Evolutionary conservation across 2,888 invertebrate genomes (phyloP), one percentile per base, ranked within the genome.

Genomic region (Ceraclea dissimilis): DNA sequence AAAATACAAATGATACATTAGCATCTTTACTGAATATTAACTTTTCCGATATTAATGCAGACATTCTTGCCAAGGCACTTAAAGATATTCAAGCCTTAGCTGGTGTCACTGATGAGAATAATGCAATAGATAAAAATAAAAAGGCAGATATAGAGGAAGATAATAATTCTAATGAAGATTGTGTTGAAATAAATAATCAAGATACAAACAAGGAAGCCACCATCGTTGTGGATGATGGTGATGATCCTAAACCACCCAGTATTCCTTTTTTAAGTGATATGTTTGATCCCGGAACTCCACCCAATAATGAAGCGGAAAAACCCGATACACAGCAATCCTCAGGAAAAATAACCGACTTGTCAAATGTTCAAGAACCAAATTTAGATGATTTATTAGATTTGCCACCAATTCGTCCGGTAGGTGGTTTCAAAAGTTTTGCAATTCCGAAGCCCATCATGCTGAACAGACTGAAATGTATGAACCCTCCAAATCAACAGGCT

Each of bases 351-450:
- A 48, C 54, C 2, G 51, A 51, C 31, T 16, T 34, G 16, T 22
- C 49, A 4, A n/a, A 20, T 16, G 11, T 44, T 1, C 31, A 20
- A n/a, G 39, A 54, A 18, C 17, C 48, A 49, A 69, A 70, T 57
- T 63, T 72, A 18, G 70, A 69, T 56, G 67, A 64, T 46, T 59
- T 65, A 31, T 68, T 69, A 19, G 67, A 68, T n/a, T 20, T 53
- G 13, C 57, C 52, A 2, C 20, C 10, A 10, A 26, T 17, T 2
- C 54, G 51, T 48, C 52, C 58, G 2, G 46, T 53, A 21, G 76
- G 76, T 18, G 74, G 71, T 64, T 78, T 78, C 64, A 78, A 76
- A 70, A 77, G 78, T 63, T 78, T 78, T 60, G 77, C 78, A 20
- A 65, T 62, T 48, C 78, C 78, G 10, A 78, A 78, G 68, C 78